Percentiles rank a stretch among this genome's conserved stretches.
phyloP scores from a whole-genome alignment of 2,797 vertebrate species.

The Lacerta agilis region DNA sequence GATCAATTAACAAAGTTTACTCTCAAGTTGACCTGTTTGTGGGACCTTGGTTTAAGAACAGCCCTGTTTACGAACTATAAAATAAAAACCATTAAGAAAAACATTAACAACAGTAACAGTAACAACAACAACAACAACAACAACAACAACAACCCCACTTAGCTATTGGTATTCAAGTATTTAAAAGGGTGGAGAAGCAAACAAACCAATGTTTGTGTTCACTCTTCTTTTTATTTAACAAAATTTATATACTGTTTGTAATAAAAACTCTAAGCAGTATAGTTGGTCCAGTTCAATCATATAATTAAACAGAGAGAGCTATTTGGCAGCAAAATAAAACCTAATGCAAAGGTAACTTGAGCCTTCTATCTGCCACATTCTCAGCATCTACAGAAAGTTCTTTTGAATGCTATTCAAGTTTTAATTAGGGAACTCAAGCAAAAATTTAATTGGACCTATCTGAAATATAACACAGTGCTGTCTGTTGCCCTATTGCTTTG shows the following conservation, averaged over 20 bases:
- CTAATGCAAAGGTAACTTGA: neutral
- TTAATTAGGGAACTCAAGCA: constrained; percentile 51
- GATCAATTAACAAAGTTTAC: neutral
- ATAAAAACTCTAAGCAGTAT: too few relatives aligned
- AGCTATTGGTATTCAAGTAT: neutral
- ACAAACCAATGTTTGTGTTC: neutral
- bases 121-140: too few relatives aligned
- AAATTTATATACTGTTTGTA: neutral
- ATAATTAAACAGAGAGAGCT: neutral
- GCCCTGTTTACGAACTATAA: too few relatives aligned
- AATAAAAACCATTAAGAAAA: neutral
- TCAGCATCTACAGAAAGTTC: constrained; percentile 5
- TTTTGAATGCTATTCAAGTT: neutral
- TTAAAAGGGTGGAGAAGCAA: neutral
- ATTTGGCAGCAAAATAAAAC: constrained; percentile 3
- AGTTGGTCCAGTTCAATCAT: neutral
- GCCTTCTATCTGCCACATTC: neutral
- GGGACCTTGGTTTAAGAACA: too few relatives aligned
- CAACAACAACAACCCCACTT: too few relatives aligned
- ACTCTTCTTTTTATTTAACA: neutral
- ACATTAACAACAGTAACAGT: too few relatives aligned
- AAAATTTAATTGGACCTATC: constrained; percentile 44
- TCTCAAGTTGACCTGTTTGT: neutral
- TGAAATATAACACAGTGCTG: constrained; percentile 41
- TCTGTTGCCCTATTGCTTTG: constrained; percentile 33